Conservation (phyloP, 2,113 vertebrate species). For the Channa maculata region DNA sequence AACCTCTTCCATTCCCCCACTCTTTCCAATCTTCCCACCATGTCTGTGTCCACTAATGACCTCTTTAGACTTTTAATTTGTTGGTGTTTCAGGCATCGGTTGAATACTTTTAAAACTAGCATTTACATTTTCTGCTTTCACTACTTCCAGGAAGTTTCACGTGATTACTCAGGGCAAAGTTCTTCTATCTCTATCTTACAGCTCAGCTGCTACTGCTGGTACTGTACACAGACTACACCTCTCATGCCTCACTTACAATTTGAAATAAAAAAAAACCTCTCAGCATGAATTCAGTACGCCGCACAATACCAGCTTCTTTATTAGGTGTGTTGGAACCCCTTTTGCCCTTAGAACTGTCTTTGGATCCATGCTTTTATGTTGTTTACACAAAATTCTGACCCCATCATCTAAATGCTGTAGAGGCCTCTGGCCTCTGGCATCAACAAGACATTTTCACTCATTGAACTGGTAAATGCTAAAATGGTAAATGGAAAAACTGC, state of each 20-base stretch:
- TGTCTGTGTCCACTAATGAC: conserved; percentile 23
- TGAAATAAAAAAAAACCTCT: conserved; percentile 53
- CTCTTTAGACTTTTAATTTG: conserved; percentile 47
- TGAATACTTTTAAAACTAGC: conserved; percentile 43
- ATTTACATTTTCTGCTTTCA: conserved; percentile 42
- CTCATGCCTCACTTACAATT: conserved; percentile 44
- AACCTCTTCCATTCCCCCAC: conserved; percentile 6
- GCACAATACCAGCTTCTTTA: too few relatives aligned
- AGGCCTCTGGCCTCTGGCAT: too few relatives aligned
- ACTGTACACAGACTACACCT: conserved; percentile 9
- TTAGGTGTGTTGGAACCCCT: too few relatives aligned
- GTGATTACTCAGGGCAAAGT: conserved; percentile 13
- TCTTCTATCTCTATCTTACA: not conserved
- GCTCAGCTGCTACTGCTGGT: conserved; percentile 16
- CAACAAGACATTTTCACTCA: too few relatives aligned
- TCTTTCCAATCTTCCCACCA: conserved; percentile 4
- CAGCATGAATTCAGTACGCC: conserved; percentile 23
- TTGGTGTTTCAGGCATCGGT: not conserved
- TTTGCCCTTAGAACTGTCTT: too few relatives aligned
- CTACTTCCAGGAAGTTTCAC: conserved; percentile 21
- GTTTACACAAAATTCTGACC: too few relatives aligned
- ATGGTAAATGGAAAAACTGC: too few relatives aligned
- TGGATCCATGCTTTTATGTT: too few relatives aligned
- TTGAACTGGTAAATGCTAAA: too few relatives aligned
- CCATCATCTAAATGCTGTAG: too few relatives aligned